These are phyloP conservation scores for Zaprionus bogoriensis DNA, from an alignment of 2,888 invertebrate genomes.

Conservation along the genomic window DNA sequence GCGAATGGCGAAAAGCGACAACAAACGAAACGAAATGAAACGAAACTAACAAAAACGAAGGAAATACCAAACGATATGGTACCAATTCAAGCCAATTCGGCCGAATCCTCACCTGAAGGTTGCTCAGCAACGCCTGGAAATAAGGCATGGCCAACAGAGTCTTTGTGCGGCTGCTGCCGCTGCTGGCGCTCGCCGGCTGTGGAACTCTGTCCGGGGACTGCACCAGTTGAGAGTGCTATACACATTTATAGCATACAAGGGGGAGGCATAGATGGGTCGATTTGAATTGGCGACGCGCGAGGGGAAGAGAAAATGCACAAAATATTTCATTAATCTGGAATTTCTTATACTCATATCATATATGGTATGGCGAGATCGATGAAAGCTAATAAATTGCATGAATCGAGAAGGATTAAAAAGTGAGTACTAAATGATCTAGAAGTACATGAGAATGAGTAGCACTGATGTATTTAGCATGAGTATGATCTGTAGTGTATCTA, in stretches of 20 bases:
- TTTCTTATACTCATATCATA: too few species aligned
- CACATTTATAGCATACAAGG: not conserved
- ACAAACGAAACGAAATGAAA: constrained; percentile 21
- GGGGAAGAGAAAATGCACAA: constrained; percentile 40
- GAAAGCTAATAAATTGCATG: too few species aligned
- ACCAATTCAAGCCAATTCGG: constrained; percentile 21
- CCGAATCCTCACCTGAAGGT: constrained; percentile 87
- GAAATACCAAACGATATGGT: constrained; percentile 14
- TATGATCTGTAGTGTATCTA: too few species aligned
- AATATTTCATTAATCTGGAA: constrained; percentile 48
- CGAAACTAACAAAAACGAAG: constrained; percentile 1
- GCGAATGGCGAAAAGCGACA: constrained; percentile 16
- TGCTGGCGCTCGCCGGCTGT: constrained; percentile 81
- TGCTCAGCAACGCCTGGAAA: constrained; percentile 87
- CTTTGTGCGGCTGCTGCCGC: constrained; percentile 82
- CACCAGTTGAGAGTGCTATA: constrained; percentile 80
- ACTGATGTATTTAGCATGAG: too few species aligned
- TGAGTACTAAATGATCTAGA: too few species aligned
- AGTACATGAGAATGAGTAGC: too few species aligned
- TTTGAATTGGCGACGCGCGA: too few species aligned
- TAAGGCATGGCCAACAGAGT: constrained; percentile 85
- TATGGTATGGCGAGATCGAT: too few species aligned
- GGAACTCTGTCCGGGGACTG: constrained; percentile 81
- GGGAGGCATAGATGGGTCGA: too few species aligned
- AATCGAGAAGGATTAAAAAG: not conserved